Evolutionary conservation across 2,113 vertebrate genomes (phyloP), one percentile per base, ranked within the genome.

Genomic region (Menidia beryllina): DNA sequence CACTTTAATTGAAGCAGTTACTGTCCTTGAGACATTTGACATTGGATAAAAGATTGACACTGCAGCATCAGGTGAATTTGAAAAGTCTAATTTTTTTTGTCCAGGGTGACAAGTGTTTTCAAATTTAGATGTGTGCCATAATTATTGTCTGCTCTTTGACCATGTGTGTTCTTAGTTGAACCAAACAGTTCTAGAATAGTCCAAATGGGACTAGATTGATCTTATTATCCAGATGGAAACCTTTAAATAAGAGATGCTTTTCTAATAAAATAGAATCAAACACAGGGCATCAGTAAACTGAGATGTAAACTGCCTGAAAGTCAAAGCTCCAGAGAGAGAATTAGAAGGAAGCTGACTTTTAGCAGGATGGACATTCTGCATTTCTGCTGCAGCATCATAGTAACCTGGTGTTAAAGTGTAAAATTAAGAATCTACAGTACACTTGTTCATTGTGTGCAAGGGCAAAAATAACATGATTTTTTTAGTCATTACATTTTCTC

Each of bases 401-500:
- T 84, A 77, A 91, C 86, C 82, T 75, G 72, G 84, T 86, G 79
- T 85, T 75, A 83, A 75, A 84, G 82, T 86, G 66, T 88, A 88
- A 86, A 75, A 83, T 77, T 59, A 69, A 75, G 68, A 83, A 64
- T 88, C 81, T 79, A 83, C 79, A 86, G 84, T 87, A 89, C 86
- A 89, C 75, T 86, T 92, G 85, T 82, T 84, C 75, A 86, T 72
- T 74, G 72, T 90, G 89, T 93, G 90, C 83, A 75, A 83, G 89
- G 91, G 91, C 86, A 79, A 93, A 93, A 92, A 91, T 91, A 93
- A 91, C 86, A 90, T 84, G 79, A 81, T 62, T 88, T 87, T 89
- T 30, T 55, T 59, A 80, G 90, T 91, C 81, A 87, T 89, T 84
- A 86, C 81, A 87, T 81, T 91, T 84, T 91, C 89, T 86, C 91